Percentiles rank a stretch among this genome's conserved stretches.
These are phyloP conservation scores for Heliconius ismenius DNA, from an alignment of 2,888 invertebrate genomes.

Conservation along the genomic window DNA sequence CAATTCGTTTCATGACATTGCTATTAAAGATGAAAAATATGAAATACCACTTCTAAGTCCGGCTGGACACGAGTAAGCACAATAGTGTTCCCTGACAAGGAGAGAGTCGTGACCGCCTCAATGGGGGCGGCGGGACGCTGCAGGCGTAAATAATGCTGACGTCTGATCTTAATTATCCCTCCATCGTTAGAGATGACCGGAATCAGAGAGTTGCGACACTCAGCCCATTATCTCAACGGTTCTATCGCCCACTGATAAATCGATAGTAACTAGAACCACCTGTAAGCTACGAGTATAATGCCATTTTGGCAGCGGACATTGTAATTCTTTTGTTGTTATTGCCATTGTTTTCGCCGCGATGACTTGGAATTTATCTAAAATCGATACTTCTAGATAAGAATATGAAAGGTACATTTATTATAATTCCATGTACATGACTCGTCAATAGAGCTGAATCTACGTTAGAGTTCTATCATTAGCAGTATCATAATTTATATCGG, in stretches of 20 bases:
- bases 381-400: slow-evolving; percentile 47
- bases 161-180: slow-evolving; percentile 80
- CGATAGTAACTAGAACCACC: slow-evolving; percentile 65
- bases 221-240: slow-evolving; percentile 65
- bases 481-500: slow-evolving; percentile 36
- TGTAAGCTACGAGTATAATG: slow-evolving; percentile 62
- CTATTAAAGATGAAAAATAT: slow-evolving; percentile 37
- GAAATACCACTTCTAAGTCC: slow-evolving; percentile 36
- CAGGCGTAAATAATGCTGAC: slow-evolving; percentile 79
- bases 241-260: slow-evolving; percentile 72
- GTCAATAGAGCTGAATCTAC: slow-evolving; percentile 36
- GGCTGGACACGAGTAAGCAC: slow-evolving; percentile 57
- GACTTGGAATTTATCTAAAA: slow-evolving; percentile 61
- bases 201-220: slow-evolving; percentile 75
- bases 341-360: slow-evolving; percentile 73
- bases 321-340: slow-evolving; percentile 76
- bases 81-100: slow-evolving; percentile 72
- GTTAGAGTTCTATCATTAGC: slow-evolving; percentile 39
- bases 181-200: slow-evolving; percentile 80
- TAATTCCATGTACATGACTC: slow-evolving; percentile 39
- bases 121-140: slow-evolving; percentile 73
- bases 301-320: slow-evolving; percentile 74
- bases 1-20: slow-evolving; percentile 24
- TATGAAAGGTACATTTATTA: slow-evolving; percentile 43
- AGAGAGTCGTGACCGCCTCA: slow-evolving; percentile 78